A percentile compares a stretch with the other conserved stretches of the same genome.
These are phyloP conservation scores for Sardinella longiceps DNA, from an alignment of 2,797 vertebrate genomes.

Conservation along the genomic window DNA sequence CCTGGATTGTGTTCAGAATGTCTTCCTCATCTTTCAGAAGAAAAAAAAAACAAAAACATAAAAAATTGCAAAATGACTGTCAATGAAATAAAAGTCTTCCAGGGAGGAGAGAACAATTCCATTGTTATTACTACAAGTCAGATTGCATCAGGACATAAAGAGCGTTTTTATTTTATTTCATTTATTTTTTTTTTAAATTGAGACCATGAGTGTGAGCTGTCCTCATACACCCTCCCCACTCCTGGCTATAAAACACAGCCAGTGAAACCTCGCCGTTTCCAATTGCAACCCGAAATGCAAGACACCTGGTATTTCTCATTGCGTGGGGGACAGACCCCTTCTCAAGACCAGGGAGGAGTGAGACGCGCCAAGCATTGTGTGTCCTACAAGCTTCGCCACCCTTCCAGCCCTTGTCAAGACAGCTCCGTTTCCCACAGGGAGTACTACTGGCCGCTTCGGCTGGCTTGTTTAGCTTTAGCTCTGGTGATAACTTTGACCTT, in stretches of 20 bases:
- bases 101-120: neutral
- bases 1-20: neutral
- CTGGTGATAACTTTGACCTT: constrained; percentile 57
- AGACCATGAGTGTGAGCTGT: constrained; percentile 1
- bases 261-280: neutral
- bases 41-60: too few species aligned
- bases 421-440: constrained; percentile 41
- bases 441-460: constrained; percentile 33
- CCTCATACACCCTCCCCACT: neutral
- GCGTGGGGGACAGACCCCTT: neutral
- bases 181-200: neutral
- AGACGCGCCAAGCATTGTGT: constrained; percentile 7
- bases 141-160: neutral
- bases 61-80: too few species aligned
- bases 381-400: constrained; percentile 5
- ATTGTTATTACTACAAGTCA: neutral
- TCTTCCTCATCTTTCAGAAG: neutral
- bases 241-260: neutral
- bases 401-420: neutral
- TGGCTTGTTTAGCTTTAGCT: constrained; percentile 35
- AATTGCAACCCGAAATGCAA: constrained; percentile 10
- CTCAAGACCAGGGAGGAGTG: neutral
- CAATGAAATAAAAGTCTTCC: neutral
- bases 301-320: constrained; percentile 27
- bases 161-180: too few species aligned